These are phyloP conservation scores for Zosterops japonicus DNA, from an alignment of 2,113 vertebrate genomes.

Conservation along the genomic window DNA sequence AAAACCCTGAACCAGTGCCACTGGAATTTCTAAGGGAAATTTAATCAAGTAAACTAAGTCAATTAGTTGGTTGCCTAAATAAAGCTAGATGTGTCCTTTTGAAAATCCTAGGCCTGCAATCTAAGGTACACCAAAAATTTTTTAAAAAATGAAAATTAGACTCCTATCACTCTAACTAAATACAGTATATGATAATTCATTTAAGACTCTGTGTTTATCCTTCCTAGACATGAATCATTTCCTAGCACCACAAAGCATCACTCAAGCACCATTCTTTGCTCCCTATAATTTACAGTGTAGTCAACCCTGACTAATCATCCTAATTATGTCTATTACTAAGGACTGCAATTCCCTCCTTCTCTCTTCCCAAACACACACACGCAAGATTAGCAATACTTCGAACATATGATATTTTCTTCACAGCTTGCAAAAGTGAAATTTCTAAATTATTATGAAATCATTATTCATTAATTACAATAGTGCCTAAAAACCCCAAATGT, in stretches of 20 bases:
- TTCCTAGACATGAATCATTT: constrained; percentile 16
- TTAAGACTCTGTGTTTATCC: background rate
- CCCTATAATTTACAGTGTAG: background rate
- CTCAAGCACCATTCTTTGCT: background rate
- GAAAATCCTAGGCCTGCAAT: background rate
- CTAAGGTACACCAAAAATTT: background rate
- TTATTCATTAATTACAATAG: background rate
- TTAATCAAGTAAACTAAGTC: background rate
- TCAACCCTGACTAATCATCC: background rate
- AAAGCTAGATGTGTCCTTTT: background rate
- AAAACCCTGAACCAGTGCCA: background rate
- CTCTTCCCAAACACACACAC: background rate
- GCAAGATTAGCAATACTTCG: background rate
- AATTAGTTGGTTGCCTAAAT: background rate
- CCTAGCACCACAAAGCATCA: background rate
- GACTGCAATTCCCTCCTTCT: background rate
- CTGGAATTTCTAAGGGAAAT: background rate
- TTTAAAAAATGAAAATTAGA: background rate
- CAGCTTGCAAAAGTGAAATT: background rate
- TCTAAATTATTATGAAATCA: background rate
- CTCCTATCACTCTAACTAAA: background rate
- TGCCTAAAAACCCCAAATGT: background rate
- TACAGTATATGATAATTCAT: background rate
- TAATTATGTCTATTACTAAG: background rate
- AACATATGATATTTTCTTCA: background rate